phyloP scores from a whole-genome alignment of 2,113 vertebrate genomes.

The Urocolius indicus region DNA sequence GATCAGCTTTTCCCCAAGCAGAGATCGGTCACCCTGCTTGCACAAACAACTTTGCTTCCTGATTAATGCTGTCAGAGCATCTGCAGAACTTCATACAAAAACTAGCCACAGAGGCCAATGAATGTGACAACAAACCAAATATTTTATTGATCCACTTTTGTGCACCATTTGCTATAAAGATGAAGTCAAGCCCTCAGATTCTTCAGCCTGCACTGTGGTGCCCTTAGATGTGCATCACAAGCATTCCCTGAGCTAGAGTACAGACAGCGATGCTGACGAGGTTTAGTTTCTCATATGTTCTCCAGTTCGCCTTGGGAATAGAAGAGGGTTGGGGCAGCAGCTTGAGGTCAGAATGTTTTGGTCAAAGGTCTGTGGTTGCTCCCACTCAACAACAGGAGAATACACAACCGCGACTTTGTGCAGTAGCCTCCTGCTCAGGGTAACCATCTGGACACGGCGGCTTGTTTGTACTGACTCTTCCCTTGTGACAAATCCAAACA shows the following conservation, averaged over 20 bases:
- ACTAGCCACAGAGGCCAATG: not conserved
- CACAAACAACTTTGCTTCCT: not conserved
- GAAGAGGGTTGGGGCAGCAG: conserved; percentile 7
- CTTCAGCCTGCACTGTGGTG: not conserved
- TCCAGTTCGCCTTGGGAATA: conserved; percentile 9
- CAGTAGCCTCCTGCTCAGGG: conserved; percentile 1
- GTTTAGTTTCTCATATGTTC: not conserved
- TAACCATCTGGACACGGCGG: conserved; percentile 4
- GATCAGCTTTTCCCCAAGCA: not conserved
- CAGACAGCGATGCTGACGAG: accelerated
- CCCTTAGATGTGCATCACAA: not conserved
- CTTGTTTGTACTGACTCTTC: conserved; percentile 40
- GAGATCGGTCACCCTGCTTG: not conserved
- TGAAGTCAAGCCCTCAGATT: not conserved
- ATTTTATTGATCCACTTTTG: not conserved
- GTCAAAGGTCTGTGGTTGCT: conserved; percentile 36
- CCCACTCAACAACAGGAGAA: not conserved
- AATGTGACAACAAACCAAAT: not conserved
- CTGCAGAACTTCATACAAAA: not conserved
- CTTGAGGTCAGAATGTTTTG: conserved; percentile 15
- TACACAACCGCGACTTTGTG: conserved; percentile 4
- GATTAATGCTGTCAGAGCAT: not conserved
- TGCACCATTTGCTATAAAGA: not conserved
- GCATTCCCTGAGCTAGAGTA: not conserved
- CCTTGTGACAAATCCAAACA: conserved; percentile 55